Conservation (phyloP, 2,888 invertebrate genomes). For the Colletes collaris region DNA sequence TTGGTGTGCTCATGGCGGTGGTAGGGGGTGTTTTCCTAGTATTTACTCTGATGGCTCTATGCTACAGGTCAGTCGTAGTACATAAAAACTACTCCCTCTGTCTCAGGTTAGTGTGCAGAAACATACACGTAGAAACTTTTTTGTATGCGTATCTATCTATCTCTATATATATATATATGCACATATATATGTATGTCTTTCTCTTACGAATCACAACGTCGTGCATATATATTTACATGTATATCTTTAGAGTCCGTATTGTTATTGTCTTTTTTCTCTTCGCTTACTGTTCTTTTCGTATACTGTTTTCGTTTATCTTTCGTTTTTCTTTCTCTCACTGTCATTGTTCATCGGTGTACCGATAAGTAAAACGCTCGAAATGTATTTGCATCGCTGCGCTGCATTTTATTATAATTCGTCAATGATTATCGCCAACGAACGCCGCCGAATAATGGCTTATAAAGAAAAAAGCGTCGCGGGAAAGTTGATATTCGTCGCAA, state of each 20-base stretch:
- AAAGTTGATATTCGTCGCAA: slow-evolving; percentile 3
- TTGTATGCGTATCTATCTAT: slow-evolving; percentile 52
- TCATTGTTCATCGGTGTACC: background rate
- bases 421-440: background rate
- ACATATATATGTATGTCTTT: slow-evolving; percentile 44
- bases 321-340: background rate
- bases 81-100: slow-evolving; percentile 99
- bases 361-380: slow-evolving; percentile 2
- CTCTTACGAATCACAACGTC: slow-evolving; percentile 18
- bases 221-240: slow-evolving; percentile 52
- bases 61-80: slow-evolving; percentile 99
- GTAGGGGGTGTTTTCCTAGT: slow-evolving; percentile 99
- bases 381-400: slow-evolving; percentile 4
- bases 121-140: slow-evolving; percentile 80
- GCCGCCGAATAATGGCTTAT: too few relatives aligned
- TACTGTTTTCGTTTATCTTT: background rate
- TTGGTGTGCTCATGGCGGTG: slow-evolving; percentile 98
- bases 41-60: slow-evolving; percentile 99
- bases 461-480: too few relatives aligned
- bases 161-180: slow-evolving; percentile 39
- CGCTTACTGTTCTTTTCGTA: slow-evolving; percentile 24
- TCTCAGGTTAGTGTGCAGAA: slow-evolving; percentile 99
- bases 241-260: slow-evolving; percentile 55
- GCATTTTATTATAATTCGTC: background rate
- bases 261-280: slow-evolving; percentile 43